Percentiles rank a stretch among this genome's conserved stretches.
Evolutionary conservation across 2,113 vertebrate genomes (phyloP).

Genomic region (Aptenodytes patagonicus): DNA sequence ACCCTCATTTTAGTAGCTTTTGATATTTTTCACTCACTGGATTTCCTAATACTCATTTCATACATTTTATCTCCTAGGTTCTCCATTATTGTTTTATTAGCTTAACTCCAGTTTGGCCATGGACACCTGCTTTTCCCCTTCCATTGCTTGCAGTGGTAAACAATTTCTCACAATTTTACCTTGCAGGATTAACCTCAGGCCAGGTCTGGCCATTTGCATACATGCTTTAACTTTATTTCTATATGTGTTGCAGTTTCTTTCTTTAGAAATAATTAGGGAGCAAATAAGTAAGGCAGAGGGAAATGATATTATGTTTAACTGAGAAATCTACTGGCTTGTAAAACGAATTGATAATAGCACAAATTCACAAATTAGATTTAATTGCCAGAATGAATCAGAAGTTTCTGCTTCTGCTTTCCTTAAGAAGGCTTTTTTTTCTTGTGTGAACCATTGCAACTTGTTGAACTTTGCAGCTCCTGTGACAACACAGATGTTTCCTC

Average conservation of each 20-base stretch:
- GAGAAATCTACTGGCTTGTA: neutral
- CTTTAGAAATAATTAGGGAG: neutral
- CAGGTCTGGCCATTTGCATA: neutral
- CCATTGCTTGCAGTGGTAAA: neutral
- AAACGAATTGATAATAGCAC: neutral
- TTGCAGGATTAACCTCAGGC: neutral
- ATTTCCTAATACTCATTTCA: neutral
- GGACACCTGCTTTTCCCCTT: neutral
- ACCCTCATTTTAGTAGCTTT: neutral
- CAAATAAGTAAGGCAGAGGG: neutral
- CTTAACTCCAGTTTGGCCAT: neutral
- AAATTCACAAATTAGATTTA: neutral
- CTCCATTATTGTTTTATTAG: neutral
- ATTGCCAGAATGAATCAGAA: neutral
- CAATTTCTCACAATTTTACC: neutral
- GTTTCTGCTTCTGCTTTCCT: neutral
- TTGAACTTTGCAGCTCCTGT: neutral
- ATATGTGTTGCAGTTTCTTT: neutral
- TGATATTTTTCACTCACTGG: neutral
- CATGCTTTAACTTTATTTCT: neutral
- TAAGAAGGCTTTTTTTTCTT: neutral
- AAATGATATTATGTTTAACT: neutral
- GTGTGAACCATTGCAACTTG: neutral
- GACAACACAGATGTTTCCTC: neutral
- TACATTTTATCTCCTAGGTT: neutral